Evolutionary conservation across 37 sponge, comb jelly and placozoan species (phyloP).

Genomic region (Oopsacas minuta): DNA sequence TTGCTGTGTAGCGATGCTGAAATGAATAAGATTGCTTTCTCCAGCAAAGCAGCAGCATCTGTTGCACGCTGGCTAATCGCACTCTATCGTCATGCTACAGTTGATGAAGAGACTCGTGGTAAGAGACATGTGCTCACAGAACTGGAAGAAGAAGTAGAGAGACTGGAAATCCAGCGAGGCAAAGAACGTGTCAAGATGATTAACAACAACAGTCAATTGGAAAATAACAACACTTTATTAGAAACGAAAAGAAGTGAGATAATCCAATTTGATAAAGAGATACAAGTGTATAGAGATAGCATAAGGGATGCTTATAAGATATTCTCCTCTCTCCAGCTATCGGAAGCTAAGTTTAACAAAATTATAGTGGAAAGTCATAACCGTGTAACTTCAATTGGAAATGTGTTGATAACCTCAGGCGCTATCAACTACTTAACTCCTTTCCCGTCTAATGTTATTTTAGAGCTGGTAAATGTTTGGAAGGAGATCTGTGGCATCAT

Average conservation of each 20-base stretch:
- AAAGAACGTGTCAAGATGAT: neutral
- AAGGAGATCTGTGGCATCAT: neutral
- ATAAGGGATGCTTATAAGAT: neutral
- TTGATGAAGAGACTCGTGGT: neutral
- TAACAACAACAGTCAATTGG: neutral
- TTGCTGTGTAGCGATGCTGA: neutral
- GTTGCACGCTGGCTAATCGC: neutral
- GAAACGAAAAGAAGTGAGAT: neutral
- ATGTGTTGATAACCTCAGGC: neutral
- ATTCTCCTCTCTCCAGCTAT: neutral
- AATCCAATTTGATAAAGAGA: neutral
- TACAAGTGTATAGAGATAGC: neutral
- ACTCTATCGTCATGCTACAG: neutral
- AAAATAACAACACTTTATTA: neutral
- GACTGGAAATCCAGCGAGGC: neutral
- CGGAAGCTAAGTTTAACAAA: neutral
- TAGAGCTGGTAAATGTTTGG: neutral
- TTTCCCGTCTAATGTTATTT: neutral
- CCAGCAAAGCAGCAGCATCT: neutral
- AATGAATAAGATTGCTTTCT: neutral
- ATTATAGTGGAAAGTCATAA: neutral
- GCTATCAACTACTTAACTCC: slow-evolving; percentile 16
- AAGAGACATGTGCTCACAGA: neutral
- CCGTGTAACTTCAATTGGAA: neutral
- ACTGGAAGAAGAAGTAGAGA: slow-evolving; percentile 1